A percentile compares a stretch with the other conserved stretches of the same genome.
These are phyloP conservation scores for Eilema depressum DNA, from an alignment of 2,888 invertebrate genomes.

Conservation along the genomic window DNA sequence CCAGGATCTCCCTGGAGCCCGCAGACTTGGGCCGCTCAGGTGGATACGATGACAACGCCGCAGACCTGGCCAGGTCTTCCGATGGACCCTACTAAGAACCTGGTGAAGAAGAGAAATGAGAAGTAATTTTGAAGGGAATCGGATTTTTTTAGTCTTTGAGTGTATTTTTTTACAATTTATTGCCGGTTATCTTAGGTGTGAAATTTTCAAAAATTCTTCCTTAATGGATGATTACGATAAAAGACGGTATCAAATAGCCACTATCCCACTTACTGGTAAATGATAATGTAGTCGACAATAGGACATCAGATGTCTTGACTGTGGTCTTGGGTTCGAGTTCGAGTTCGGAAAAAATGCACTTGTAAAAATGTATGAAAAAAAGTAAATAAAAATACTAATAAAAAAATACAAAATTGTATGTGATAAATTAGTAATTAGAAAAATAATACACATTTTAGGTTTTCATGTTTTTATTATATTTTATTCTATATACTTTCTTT, in stretches of 20 bases:
- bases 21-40: slow-evolving; percentile 59
- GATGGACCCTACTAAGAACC: slow-evolving; percentile 70
- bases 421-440: background rate
- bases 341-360: background rate
- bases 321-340: background rate
- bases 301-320: background rate
- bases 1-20: slow-evolving; percentile 86
- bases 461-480: background rate
- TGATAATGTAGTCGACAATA: too few species aligned
- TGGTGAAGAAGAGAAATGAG: slow-evolving; percentile 21
- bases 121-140: slow-evolving; percentile 6
- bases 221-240: too few species aligned
- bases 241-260: too few species aligned
- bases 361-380: background rate
- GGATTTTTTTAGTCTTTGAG: background rate
- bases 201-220: too few species aligned
- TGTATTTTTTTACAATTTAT: too few species aligned
- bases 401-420: background rate
- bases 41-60: slow-evolving; percentile 74
- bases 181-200: too few species aligned
- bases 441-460: background rate
- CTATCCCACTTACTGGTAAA: too few species aligned
- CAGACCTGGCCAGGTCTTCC: slow-evolving; percentile 63
- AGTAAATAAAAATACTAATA: background rate
- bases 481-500: too few species aligned